Evolutionary conservation across 64 coral and sea anemone genomes (phyloP), one percentile per base, ranked within the genome.

Genomic region (Stylophora pistillata): DNA sequence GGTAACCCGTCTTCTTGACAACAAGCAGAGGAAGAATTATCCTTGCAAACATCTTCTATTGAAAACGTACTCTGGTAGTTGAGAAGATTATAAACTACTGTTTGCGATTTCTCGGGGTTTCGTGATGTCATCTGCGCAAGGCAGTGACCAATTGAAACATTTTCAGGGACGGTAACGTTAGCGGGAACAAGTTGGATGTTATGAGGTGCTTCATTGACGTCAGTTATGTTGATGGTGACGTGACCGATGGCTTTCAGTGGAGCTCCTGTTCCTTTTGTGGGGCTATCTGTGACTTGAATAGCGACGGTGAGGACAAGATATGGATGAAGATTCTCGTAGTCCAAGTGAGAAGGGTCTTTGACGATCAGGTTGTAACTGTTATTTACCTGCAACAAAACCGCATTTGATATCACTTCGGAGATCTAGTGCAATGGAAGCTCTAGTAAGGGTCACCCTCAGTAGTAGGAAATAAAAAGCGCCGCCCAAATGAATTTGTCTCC

Each of bases 41-140:
- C 80, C 4, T 29, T 15, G 15, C 88, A 90, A 13, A 30, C 53
- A 59, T 89, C 60, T 47, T 30, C 64, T 16, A 95, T 55, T 30
- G 54, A 74, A 89, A 95, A 92, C 6, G 72, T 89, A 37, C 85
- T 56, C 26, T 55, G 73, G 25, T 86, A 87, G 29, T 72, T 85
- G 18, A 95, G 69, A 7, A 95, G 58, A 15, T 79, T 89, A 64
- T 92, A 91, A 11, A 61, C 30, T 1, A 92, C 63, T 78, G 14
- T 85, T 78, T 95, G 94, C 20, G 58, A 66, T 71, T 57, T 30
- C 18, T 95, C 94, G 17, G 94, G 94, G 72, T 95, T 91, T 17
- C 15, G 61, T 47, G 70, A 88, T 2, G 65, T 88, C 5, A 95
- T 56, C 62, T 95, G 77, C 34, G 88, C 94, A 6, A 95, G 32